These are phyloP conservation scores for Ceratoteleas bidentatus DNA, from an alignment of 1,140 invertebrate genomes.

Conservation along the genomic window DNA sequence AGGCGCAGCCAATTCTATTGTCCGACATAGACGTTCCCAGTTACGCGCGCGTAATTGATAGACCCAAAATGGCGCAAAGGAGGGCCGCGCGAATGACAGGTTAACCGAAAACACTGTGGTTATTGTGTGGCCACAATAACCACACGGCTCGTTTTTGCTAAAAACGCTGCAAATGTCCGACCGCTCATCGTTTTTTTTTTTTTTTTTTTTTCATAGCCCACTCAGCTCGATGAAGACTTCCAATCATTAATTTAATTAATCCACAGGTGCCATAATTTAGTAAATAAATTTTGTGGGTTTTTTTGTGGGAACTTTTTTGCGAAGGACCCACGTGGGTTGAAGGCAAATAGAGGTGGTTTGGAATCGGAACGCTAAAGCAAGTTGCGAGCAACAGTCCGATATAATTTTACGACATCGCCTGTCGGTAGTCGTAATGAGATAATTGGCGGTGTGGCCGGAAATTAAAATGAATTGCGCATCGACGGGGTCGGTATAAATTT, in stretches of 20 bases:
- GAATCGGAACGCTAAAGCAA: slow-evolving; percentile 34
- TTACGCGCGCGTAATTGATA: slow-evolving; percentile 69
- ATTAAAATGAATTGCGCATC: slow-evolving; percentile 62
- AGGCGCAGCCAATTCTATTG: slow-evolving; percentile 66
- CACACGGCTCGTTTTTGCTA: slow-evolving; percentile 72
- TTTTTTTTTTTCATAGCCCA: too few relatives aligned
- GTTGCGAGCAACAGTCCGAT: slow-evolving; percentile 51
- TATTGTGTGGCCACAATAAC: slow-evolving; percentile 66
- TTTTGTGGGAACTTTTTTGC: too few relatives aligned
- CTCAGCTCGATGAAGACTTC: too few relatives aligned
- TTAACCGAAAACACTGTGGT: slow-evolving; percentile 56
- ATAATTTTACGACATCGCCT: slow-evolving; percentile 63
- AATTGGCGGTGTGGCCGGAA: slow-evolving; percentile 54
- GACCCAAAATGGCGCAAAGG: slow-evolving; percentile 44
- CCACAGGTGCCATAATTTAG: not conserved
- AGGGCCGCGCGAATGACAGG: slow-evolving; percentile 70
- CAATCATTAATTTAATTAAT: not conserved
- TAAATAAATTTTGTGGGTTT: too few relatives aligned
- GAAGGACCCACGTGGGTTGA: too few relatives aligned
- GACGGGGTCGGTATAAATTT: slow-evolving; percentile 51
- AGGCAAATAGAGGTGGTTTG: too few relatives aligned
- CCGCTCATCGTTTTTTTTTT: slow-evolving; percentile 9
- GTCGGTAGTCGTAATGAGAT: slow-evolving; percentile 60
- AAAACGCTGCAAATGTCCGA: not conserved
- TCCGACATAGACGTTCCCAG: slow-evolving; percentile 59